Conservation (phyloP, 2,113 vertebrate genomes). For the Hipposideros armiger region DNA sequence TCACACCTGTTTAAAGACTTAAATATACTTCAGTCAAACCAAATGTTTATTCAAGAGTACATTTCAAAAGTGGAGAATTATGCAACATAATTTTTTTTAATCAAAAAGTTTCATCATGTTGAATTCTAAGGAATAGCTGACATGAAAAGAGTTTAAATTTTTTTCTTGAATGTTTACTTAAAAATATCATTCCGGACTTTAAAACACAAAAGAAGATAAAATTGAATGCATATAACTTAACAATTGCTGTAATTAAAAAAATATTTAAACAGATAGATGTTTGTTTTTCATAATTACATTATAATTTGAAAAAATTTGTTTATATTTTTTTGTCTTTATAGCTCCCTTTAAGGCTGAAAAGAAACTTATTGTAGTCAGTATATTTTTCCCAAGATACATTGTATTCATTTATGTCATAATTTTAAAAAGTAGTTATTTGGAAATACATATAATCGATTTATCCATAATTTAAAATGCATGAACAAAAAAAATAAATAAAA, state of each 20-base stretch:
- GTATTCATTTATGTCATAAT: neutral
- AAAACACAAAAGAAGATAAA: conserved; percentile 30
- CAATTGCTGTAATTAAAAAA: neutral
- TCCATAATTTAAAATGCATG: conserved; percentile 1
- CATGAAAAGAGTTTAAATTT: neutral
- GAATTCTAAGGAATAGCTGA: neutral
- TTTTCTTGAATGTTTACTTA: neutral
- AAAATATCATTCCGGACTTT: neutral
- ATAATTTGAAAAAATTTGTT: neutral
- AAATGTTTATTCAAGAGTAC: neutral
- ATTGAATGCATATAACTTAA: neutral
- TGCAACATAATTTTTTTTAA: neutral
- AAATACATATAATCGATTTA: neutral
- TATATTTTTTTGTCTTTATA: neutral
- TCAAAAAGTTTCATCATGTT: neutral
- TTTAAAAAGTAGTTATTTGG: conserved; percentile 42
- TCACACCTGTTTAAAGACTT: conserved; percentile 20
- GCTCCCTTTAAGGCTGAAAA: conserved; percentile 29
- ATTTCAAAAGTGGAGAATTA: neutral
- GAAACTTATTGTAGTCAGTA: neutral
- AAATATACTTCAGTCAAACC: neutral
- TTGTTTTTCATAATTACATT: neutral
- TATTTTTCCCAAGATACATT: neutral
- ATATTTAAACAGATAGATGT: neutral
- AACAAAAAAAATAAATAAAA: neutral